Evolutionary conservation across 64 coral and sea anemone species (phyloP).

Genomic region (Anthopleura sola): DNA sequence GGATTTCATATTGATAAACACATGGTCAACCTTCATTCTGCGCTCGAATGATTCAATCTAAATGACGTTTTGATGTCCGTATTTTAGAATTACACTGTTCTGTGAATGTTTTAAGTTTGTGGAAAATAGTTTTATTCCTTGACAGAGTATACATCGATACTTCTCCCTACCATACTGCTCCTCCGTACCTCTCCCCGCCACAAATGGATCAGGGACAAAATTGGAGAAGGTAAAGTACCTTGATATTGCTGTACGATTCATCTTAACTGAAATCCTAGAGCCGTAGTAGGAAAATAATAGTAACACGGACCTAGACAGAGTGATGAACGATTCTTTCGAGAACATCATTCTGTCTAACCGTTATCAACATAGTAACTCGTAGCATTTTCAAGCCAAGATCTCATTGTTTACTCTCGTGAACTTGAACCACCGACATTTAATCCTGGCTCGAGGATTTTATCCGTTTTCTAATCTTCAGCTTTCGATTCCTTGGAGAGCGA

Average conservation of each 20-base stretch:
- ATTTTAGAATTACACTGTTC: neutral
- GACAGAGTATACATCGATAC: conserved; percentile 74
- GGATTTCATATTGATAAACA: conserved; percentile 3
- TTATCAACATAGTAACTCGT: conserved; percentile 4
- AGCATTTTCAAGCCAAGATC: conserved; percentile 11
- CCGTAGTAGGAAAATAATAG: neutral
- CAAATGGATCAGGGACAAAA: conserved; percentile 68
- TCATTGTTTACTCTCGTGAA: conserved; percentile 9
- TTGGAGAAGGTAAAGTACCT: conserved; percentile 59
- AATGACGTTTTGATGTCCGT: neutral
- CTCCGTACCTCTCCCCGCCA: conserved; percentile 61
- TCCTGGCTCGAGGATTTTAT: neutral
- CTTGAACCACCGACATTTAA: neutral
- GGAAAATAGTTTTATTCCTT: conserved; percentile 51
- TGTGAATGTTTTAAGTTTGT: neutral
- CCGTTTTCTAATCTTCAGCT: conserved; percentile 10
- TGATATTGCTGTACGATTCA: conserved; percentile 1
- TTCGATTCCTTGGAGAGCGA: conserved; percentile 4
- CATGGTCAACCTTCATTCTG: conserved; percentile 6
- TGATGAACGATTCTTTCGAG: neutral
- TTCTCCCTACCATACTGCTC: conserved; percentile 66
- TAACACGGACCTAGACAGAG: neutral
- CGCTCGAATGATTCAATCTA: neutral
- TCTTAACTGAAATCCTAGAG: neutral
- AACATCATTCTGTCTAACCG: neutral